phyloP scores from a whole-genome alignment of 2,113 vertebrate genomes.

The Romanogobio albipinnatus region DNA sequence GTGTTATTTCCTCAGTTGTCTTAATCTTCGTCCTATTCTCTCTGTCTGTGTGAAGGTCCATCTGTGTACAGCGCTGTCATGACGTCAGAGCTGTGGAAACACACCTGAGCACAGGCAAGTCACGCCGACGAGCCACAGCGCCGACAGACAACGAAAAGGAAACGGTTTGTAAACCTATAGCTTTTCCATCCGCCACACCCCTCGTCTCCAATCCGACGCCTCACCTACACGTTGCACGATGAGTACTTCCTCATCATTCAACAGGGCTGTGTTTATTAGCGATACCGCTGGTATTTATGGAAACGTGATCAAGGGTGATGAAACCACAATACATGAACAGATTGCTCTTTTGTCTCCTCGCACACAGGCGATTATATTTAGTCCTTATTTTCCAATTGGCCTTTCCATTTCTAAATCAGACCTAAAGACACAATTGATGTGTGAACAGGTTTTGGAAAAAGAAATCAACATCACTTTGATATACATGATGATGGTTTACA shows the following conservation, averaged over 20 bases:
- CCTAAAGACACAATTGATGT: conserved; percentile 53
- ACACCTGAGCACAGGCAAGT: conserved; percentile 34
- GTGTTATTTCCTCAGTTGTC: conserved; percentile 20
- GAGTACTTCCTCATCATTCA: conserved; percentile 71
- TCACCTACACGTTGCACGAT: conserved; percentile 62
- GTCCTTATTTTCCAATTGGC: conserved; percentile 70
- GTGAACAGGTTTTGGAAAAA: conserved; percentile 56
- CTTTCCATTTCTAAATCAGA: conserved; percentile 64
- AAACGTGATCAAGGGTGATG: conserved; percentile 70
- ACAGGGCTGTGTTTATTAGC: conserved; percentile 66
- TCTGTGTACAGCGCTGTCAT: background rate
- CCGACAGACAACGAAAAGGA: conserved; percentile 61
- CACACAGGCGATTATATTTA: conserved; percentile 66
- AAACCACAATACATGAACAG: conserved; percentile 66
- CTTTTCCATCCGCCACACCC: conserved; percentile 59
- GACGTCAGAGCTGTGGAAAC: conserved; percentile 58
- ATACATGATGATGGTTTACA: conserved; percentile 55
- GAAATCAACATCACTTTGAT: conserved; percentile 61
- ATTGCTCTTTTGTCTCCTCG: conserved; percentile 66
- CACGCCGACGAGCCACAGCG: conserved; percentile 42
- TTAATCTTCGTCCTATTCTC: background rate
- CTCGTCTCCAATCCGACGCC: conserved; percentile 46
- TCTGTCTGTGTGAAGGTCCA: background rate
- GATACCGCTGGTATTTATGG: conserved; percentile 67
- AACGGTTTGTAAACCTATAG: conserved; percentile 63